These are phyloP conservation scores for Acanthopleura granulata DNA, from an alignment of 2,888 invertebrate genomes.

Conservation along the genomic window DNA sequence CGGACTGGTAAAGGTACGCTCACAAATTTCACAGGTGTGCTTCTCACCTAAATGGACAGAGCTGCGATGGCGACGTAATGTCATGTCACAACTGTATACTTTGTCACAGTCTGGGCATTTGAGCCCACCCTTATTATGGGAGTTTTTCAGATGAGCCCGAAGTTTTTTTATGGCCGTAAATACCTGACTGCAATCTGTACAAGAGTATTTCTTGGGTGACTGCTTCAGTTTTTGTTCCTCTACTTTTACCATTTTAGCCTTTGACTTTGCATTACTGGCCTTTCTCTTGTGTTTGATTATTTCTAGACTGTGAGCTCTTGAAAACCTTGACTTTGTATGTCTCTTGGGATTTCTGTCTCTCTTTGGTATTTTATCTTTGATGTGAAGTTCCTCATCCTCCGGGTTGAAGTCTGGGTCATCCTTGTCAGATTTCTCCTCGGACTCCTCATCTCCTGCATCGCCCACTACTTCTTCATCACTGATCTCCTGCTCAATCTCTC, in stretches of 20 bases:
- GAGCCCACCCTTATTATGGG: neutral
- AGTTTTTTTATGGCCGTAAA: neutral
- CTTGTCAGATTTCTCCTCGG: too few relatives aligned
- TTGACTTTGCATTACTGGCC: neutral
- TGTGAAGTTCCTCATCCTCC: neutral
- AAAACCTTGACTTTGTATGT: neutral
- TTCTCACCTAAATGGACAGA: constrained; percentile 32
- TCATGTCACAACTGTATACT: constrained; percentile 6
- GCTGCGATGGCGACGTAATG: neutral
- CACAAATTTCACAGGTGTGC: constrained; percentile 55
- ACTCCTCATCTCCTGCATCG: neutral
- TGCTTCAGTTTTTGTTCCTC: neutral
- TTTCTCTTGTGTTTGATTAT: neutral
- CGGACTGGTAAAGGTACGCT: constrained; percentile 50
- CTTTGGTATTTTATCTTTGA: neutral
- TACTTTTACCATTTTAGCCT: neutral
- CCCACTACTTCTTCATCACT: neutral
- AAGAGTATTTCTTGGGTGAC: constrained; percentile 8
- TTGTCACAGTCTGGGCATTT: constrained; percentile 7
- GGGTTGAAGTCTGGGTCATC: neutral
- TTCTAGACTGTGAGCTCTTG: neutral
- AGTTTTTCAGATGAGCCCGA: neutral
- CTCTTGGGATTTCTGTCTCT: neutral
- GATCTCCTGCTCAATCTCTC: neutral
- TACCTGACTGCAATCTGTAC: neutral